phyloP scores from a whole-genome alignment of 1,140 invertebrate species.

The Drosophila nebulosa region DNA sequence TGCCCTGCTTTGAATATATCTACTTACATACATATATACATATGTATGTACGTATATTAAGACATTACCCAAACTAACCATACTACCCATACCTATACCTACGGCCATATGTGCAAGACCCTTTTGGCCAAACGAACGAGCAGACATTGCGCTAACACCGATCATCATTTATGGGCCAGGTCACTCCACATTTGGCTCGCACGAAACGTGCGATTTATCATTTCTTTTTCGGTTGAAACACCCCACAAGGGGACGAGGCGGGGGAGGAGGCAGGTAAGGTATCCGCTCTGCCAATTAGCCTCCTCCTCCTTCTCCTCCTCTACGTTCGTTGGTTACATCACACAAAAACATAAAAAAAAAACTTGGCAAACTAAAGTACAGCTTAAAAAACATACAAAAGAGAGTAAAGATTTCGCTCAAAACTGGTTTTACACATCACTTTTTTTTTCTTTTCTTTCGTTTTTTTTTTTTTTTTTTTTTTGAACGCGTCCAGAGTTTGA shows the following conservation, averaged over 20 bases:
- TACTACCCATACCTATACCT: background rate
- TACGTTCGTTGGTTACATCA: constrained; percentile 54
- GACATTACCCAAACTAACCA: constrained; percentile 1
- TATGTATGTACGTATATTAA: background rate
- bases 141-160: constrained; percentile 36
- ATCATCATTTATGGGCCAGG: constrained; percentile 48
- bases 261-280: constrained; percentile 6
- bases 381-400: constrained; percentile 12
- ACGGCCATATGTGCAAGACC: background rate
- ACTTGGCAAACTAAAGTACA: constrained; percentile 53
- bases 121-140: background rate
- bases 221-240: constrained; percentile 37
- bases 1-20: constrained; percentile 64
- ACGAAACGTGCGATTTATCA: constrained; percentile 58
- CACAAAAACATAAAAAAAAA: constrained; percentile 40
- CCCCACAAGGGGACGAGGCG: background rate
- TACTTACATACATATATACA: constrained; percentile 18
- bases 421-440: constrained; percentile 27
- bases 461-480: background rate
- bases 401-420: constrained; percentile 37
- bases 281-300: constrained; percentile 74
- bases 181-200: constrained; percentile 7
- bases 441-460: background rate
- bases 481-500: background rate
- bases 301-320: constrained; percentile 7